These are phyloP conservation scores for Gymnobelideus leadbeateri DNA, from an alignment of 2,113 vertebrate species.

Conservation along the genomic window DNA sequence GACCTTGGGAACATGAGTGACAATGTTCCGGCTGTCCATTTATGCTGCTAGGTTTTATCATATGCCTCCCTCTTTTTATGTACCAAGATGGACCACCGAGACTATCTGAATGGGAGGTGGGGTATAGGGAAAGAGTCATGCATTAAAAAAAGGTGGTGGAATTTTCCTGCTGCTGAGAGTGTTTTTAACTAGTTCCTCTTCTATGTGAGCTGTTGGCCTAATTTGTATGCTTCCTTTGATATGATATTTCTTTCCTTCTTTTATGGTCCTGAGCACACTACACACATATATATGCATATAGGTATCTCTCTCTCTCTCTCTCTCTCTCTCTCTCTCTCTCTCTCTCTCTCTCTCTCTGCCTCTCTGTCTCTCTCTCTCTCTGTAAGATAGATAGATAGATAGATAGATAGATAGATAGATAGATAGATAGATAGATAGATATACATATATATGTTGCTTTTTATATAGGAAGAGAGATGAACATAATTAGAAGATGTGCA, in stretches of 20 bases:
- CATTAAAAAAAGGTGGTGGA: neutral
- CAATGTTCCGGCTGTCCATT: neutral
- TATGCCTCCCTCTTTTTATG: neutral
- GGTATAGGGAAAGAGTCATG: neutral
- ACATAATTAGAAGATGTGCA: neutral
- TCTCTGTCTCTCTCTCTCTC: too few relatives aligned
- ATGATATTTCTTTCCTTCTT: neutral
- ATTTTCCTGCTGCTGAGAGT: neutral
- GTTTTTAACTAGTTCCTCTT: neutral
- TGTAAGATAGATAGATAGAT: too few relatives aligned
- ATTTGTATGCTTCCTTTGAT: neutral
- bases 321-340: too few relatives aligned
- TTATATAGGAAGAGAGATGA: neutral
- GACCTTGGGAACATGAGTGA: constrained; percentile 51
- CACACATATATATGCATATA: neutral
- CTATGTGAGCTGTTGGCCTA: neutral
- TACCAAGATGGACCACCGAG: neutral
- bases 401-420: too few relatives aligned
- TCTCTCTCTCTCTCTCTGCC: too few relatives aligned
- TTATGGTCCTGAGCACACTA: neutral
- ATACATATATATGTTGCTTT: neutral
- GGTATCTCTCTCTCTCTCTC: too few relatives aligned
- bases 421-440: neutral
- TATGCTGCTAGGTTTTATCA: constrained; percentile 47
- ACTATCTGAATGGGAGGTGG: neutral